Base-by-base conservation (phyloP, 2,888 invertebrate genomes). In the Meiosimyza decipiens region DNA sequence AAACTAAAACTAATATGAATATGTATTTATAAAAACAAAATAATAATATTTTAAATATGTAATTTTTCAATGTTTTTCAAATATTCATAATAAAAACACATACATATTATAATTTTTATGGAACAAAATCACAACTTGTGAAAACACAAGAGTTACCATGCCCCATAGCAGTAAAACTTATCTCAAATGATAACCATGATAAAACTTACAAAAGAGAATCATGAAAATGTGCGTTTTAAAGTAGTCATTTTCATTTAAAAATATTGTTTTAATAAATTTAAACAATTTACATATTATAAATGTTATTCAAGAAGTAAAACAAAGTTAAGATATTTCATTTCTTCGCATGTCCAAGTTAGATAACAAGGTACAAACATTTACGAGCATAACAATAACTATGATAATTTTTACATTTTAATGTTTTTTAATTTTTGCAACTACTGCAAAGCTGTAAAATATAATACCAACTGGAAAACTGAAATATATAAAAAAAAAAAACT, bases 11-110 rank as follows among this genome's bases (percentile, higher is more conserved):
- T 54, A 51, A 33, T 64, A 57, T 18, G 33, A 16, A 59, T 50
- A 70, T 18, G 62, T 40, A 33, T 52, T 47, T 28, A 67, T 18
- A 70, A 63, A 22, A 63, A 69, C 9, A 60, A 2, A 50, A 22
- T 51, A 68, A 28, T 28, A 51, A 11, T 52, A 70, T 64, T 22
- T 64, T 51, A 54, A 54, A 54, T 54, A 16, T 54, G 18, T n/a
- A 59, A 62, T 60, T 28, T 69, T 69, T 60, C 50, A 69, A 62
- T 69, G 60, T 69, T 69, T 60, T 69, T 68, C 15, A 22, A 59
- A 63, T 63, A 63, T 63, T n/a, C 51, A 67, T 67, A 67, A 57
- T 7, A 67, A 55, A 33, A 15, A 49, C 16, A 67, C 9, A 49
- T 40, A 67, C 9, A 28, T 28, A 28, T 28, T 28, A 28, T 28